A percentile compares a stretch with the other conserved stretches of the same genome.
These are phyloP conservation scores for Proales similis DNA, from an alignment of 1,140 invertebrate genomes.

Conservation along the genomic window DNA sequence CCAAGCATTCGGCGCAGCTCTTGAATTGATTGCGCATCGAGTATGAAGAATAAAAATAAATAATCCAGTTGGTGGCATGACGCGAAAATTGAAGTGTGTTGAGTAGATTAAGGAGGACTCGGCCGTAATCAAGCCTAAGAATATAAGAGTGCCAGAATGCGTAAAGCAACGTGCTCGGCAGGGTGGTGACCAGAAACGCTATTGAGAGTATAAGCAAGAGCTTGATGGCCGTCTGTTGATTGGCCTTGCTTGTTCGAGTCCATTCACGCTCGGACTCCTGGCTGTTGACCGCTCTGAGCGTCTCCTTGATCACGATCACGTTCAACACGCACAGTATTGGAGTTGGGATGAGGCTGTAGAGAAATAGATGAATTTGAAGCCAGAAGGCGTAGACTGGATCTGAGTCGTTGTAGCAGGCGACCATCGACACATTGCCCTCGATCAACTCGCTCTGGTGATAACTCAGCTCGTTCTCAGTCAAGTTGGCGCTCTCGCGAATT, in stretches of 20 bases:
- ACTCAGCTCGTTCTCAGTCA: not conserved
- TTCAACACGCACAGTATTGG: conserved; percentile 17
- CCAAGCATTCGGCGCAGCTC: conserved; percentile 2
- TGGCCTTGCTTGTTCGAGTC: not conserved
- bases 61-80: conserved; percentile 31
- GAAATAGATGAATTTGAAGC: conserved; percentile 16
- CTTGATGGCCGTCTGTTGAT: conserved; percentile 23
- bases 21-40: conserved; percentile 25
- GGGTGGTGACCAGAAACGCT: conserved; percentile 17
- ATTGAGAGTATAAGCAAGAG: conserved; percentile 8
- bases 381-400: conserved; percentile 4
- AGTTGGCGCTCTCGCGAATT: not conserved
- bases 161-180: conserved; percentile 9
- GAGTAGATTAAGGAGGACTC: conserved; percentile 18
- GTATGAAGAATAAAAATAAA: conserved; percentile 26
- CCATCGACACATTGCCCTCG: not conserved
- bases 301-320: conserved; percentile 15
- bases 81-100: conserved; percentile 36
- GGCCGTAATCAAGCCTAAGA: not conserved
- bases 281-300: not conserved
- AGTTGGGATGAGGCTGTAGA: conserved; percentile 25
- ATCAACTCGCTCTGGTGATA: not conserved
- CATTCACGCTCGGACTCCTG: not conserved
- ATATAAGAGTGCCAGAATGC: conserved; percentile 31
- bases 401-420: conserved; percentile 17